Base-by-base conservation (phyloP, 2,888 invertebrate genomes). In the Amblyjoppa proteus region DNA sequence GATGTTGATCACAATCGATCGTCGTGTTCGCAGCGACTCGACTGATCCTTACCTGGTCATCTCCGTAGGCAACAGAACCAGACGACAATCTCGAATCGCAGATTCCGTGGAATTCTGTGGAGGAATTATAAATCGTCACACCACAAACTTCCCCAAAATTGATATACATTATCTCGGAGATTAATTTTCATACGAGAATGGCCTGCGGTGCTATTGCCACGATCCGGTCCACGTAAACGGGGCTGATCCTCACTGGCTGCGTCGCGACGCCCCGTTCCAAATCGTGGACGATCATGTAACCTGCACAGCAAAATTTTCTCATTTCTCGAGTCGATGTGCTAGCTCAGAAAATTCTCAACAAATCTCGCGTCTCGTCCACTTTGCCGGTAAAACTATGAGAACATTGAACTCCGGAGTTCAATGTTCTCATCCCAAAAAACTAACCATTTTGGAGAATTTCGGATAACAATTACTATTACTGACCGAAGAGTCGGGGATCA, bases 161-260 rank as follows among this genome's bases (percentile, higher is more conserved):
- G 0, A 45, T 13, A 13, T 9, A 45, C 13, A 28, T 25, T 13
- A 45, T 5, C 25, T 69, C 16, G 28, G 25, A 45, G 2, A 69
- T 61, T 5, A 7, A 31, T 16, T 16, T 31, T 31, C 61, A 13
- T 61, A 61, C 61, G 41, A 73, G 20, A n/a, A 34, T 13, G 6
- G 28, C 3, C 56, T 49, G 78, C 20, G 64, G 38, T 0, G 79
- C 79, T 41, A 80, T 80, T n/a, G 66, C 79, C 0, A 64, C 38
- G 5, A 80, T 71, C 20, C 79, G 61, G 58, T 84, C 80, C 13
- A 31, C 34, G 38, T 49, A 80, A 34, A 80, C 41, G 28, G 66
- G 53, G 11, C 76, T 80, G 71, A 84, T 76, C 45, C 28, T 68
- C 20, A 58, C 69, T 3, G 75, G 58, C 49, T 75, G 56, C 0